Base-by-base conservation (phyloP, 2,113 vertebrate species). In the Cavia porcellus region DNA sequence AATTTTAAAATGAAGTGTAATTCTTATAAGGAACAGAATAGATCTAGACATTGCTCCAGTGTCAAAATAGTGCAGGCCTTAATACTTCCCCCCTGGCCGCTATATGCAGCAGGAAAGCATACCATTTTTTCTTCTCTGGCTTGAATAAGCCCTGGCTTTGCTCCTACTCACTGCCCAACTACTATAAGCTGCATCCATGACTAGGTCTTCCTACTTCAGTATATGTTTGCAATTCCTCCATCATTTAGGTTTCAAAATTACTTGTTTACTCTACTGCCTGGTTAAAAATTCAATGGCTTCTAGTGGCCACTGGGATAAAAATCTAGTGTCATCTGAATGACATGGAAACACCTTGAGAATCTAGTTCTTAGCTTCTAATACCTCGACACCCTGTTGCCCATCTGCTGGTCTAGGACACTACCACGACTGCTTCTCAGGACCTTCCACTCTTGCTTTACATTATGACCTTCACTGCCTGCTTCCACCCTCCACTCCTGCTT, bases 1-100 rank as follows among this genome's bases (percentile, higher is more conserved):
- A 57, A 96, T 90, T 84, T 98, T 93, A 74, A 97, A 88, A 92
- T 59, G 97, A 92, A 82, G 84, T 82, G 80, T 75, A 97, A 12
- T 64, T 72, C 47, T 95, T 68, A 93, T 79, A 97, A 92, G 47
- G 35, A 95, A 92, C 7, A 89, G 47, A 84, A 86, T 92, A 93
- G n/a, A 83, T 0, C 15, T 75, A 96, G 45, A 62, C 6, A 81
- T 61, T 25, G 66, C 42, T 82, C 38, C 15, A 77, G 50, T 32
- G 38, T 93, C 70, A 83, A 85, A 92, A 81, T 55, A 91, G 22
- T 47, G n/a, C 11, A 77, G 10, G 30, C 74, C 47, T 45, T 88
- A 17, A 17, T 61, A 24, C 55, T 42, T 85, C 42, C 13, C 28
- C 38, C 45, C 45, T n/a, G 24, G 72, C 11, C 42, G 7, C 68